Evolutionary conservation across 1,140 invertebrate species (phyloP).

Genomic region (Grapholita molesta): DNA sequence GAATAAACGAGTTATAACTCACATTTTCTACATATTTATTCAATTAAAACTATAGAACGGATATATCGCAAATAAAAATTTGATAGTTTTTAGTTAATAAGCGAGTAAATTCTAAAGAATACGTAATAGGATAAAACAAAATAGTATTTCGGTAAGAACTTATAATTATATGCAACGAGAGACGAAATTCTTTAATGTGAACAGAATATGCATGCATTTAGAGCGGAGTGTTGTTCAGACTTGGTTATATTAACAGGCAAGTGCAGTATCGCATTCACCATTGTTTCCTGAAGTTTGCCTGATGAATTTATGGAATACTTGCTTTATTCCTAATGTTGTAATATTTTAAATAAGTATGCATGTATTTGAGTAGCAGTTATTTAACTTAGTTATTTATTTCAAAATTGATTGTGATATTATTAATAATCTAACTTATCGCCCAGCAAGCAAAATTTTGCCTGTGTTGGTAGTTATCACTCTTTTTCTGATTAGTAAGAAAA

Average conservation of each 20-base stretch:
- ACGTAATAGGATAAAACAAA: not conserved
- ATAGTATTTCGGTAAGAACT: not conserved
- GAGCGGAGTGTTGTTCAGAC: conserved; percentile 3
- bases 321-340: not conserved
- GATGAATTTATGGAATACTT: not conserved
- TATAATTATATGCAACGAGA: conserved; percentile 8
- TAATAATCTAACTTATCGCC: no score
- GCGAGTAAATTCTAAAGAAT: not conserved
- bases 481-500: no score
- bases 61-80: no score
- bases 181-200: not conserved
- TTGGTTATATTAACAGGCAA: not conserved
- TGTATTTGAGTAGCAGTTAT: no score
- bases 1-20: no score
- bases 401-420: no score
- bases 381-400: no score
- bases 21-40: no score
- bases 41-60: no score
- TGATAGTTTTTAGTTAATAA: no score
- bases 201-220: conserved; percentile 10
- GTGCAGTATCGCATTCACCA: not conserved
- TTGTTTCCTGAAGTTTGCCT: not conserved
- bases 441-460: no score
- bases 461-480: no score
- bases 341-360: not conserved